phyloP scores from a whole-genome alignment of 2,113 vertebrate species.

The Vidua macroura region DNA sequence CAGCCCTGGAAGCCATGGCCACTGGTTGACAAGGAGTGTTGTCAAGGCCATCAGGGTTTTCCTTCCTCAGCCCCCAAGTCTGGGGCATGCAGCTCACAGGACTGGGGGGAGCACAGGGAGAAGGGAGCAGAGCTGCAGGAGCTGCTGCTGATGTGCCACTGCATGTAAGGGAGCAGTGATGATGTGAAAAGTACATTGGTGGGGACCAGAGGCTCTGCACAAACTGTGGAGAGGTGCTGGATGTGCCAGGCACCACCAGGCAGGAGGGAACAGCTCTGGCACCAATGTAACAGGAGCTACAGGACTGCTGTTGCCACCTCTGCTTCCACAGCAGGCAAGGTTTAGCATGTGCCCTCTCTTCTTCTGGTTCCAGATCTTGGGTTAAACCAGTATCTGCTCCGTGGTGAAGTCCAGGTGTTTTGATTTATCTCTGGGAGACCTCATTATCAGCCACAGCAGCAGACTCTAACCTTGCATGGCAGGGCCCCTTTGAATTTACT shows the following conservation, averaged over 20 bases:
- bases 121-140: not conserved
- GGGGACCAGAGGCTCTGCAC: not conserved
- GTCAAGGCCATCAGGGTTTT: not conserved
- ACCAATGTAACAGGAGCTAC: accelerated
- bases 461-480: constrained; percentile 12
- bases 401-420: not conserved
- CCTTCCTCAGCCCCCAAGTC: not conserved
- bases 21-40: accelerated
- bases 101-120: not conserved
- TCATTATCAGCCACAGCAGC: constrained; percentile 6
- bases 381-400: not conserved
- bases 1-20: not conserved
- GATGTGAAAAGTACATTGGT: accelerated
- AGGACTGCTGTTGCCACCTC: not conserved
- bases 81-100: not conserved
- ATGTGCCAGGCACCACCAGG: not conserved
- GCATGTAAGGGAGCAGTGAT: not conserved
- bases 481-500: constrained; percentile 39
- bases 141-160: not conserved
- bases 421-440: constrained; percentile 28
- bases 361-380: not conserved
- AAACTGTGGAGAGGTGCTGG: not conserved
- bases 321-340: not conserved
- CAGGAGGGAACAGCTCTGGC: not conserved
- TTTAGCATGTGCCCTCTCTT: not conserved